Percentiles rank a stretch among this genome's conserved stretches.
These are phyloP conservation scores for Myzus persicae DNA, from an alignment of 1,140 invertebrate genomes.

Conservation along the genomic window DNA sequence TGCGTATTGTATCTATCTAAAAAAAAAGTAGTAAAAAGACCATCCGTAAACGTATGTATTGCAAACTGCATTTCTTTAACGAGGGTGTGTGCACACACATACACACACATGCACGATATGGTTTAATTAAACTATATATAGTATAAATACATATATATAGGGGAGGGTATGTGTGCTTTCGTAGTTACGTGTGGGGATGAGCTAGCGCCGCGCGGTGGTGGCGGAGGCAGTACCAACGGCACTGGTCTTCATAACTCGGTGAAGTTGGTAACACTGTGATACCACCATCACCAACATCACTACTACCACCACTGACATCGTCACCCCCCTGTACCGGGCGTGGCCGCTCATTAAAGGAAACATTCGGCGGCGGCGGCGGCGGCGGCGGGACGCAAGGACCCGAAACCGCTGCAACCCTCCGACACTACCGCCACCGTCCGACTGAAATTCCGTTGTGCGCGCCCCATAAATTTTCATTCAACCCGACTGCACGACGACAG, in stretches of 20 bases:
- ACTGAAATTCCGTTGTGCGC: conserved; percentile 50
- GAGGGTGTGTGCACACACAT: background rate
- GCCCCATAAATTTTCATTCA: conserved; percentile 56
- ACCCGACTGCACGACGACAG: conserved; percentile 55
- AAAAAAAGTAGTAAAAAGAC: background rate
- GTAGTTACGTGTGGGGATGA: background rate
- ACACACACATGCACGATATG: background rate
- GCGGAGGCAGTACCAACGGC: background rate
- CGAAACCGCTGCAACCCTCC: conserved; percentile 35
- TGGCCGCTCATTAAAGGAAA: conserved; percentile 57
- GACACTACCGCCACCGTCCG: background rate
- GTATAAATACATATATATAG: background rate
- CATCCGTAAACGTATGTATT: background rate
- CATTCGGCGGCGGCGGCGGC: conserved; percentile 26
- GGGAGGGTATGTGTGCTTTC: background rate
- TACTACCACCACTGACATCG: background rate
- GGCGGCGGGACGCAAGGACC: conserved; percentile 25
- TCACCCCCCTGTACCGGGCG: conserved; percentile 16
- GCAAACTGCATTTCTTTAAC: background rate
- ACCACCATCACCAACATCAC: background rate
- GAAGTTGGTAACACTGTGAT: conserved; percentile 45
- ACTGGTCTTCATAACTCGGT: background rate
- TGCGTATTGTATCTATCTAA: background rate
- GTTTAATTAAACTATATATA: conserved; percentile 12
- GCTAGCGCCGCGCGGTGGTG: background rate